Base-by-base conservation (phyloP, 2,888 invertebrate genomes). In the Boloria selene region DNA sequence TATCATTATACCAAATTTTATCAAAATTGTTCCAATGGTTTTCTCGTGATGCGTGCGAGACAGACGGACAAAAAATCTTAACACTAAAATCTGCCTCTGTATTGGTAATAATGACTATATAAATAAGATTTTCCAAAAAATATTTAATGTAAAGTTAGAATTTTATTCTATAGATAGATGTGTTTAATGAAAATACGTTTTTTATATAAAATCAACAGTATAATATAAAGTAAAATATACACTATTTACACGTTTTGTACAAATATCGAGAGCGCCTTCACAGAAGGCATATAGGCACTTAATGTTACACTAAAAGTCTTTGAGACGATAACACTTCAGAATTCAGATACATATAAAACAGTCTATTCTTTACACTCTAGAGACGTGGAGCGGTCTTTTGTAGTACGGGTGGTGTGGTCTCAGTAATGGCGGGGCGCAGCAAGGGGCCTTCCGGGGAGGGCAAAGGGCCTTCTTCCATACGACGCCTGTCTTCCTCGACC, bases 401-500 rank as follows among this genome's bases (percentile, higher is more conserved):
- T 88, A 86, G 74, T 87, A 87, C 4, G 90, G 87, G 70, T 83
- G 87, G 42, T 81, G 84, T 14, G 87, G 74, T 38, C 87, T 76
- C 50, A 89, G 81, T 38, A 90, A 77, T 13, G 90, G 90, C 13
- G 90, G 90, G 7, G 88, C 79, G 69, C 82, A 82, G 72, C 85
- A 83, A 1, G 75, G 77, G 38, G 90, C 75, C 79, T 88, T 83
- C 70, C 92, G 81, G 76, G 94, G 84, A 66, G 93, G 81, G 81
- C 94, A 80, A 76, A 93, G 66, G 78, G 92, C 88, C 64, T 81
- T 79, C 4, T 92, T 88, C 94, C 95, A 95, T 17, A 94, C 93
- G 1, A 87, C 80, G 44, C 93, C 89, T 0, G 94, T 94, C 78
- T 94, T 94, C 3, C 91, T 68, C 83, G 94, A 93, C 94, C 94